Base-by-base conservation (phyloP, 23 tunicate species). In the Ascidia mentula region DNA sequence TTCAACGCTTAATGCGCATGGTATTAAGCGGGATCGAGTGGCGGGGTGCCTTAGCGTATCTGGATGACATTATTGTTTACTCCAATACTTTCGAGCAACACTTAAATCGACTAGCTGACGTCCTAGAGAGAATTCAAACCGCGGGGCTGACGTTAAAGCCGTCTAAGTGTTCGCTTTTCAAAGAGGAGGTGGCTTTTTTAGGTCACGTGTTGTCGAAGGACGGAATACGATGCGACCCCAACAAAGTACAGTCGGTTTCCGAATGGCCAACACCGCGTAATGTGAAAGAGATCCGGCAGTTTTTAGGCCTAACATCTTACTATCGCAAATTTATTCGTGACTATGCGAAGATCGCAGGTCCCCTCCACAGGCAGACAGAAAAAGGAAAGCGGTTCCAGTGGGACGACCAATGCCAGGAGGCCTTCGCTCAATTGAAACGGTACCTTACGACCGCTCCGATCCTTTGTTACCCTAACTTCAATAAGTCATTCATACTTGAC, bases 1-100 rank as follows among this genome's bases (percentile, higher is more conserved):
- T 69, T 28, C 74, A 69, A 69, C 74, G 31, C 15, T 26, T 69
- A 15, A 69, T n/a, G n/a, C n/a, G n/a, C n/a, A n/a, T n/a, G n/a
- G n/a, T n/a, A n/a, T n/a, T n/a, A n/a, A n/a, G n/a, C n/a, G n/a
- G n/a, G n/a, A n/a, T n/a, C n/a, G n/a, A n/a, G n/a, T n/a, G n/a
- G n/a, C n/a, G n/a, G n/a, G n/a, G n/a, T n/a, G n/a, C n/a, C n/a
- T n/a, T n/a, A n/a, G n/a, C n/a, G n/a, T n/a, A n/a, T n/a, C n/a
- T n/a, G n/a, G n/a, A n/a, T n/a, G n/a, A n/a, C n/a, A n/a, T n/a
- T n/a, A n/a, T n/a, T n/a, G n/a, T n/a, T n/a, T n/a, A n/a, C n/a
- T n/a, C n/a, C n/a, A n/a, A n/a, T n/a, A n/a, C n/a, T n/a, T n/a
- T n/a, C n/a, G n/a, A n/a, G n/a, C n/a, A n/a, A n/a, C n/a, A n/a